These are phyloP conservation scores for Actinernus sp. DNA, from an alignment of 92 coral and sea anemone genomes.

Conservation along the genomic window DNA sequence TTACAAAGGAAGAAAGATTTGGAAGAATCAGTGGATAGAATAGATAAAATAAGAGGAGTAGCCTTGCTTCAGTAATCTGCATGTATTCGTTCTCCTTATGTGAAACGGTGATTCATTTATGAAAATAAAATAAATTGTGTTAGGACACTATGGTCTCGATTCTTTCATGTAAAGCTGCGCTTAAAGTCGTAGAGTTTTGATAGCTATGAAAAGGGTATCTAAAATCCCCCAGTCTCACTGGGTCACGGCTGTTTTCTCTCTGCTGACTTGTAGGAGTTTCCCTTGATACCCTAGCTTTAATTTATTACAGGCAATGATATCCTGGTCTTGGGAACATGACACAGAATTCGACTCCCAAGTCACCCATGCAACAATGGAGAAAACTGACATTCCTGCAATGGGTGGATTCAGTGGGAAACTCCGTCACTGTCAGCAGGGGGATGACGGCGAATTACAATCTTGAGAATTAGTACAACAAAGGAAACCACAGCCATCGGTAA, in stretches of 20 bases:
- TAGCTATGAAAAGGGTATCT: conserved; percentile 31
- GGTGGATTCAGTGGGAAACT: conserved; percentile 5
- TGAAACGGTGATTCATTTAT: too few relatives aligned
- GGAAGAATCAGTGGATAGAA: too few relatives aligned
- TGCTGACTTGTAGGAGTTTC: conserved; percentile 14
- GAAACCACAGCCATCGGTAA: conserved; percentile 13
- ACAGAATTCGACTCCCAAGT: too few relatives aligned
- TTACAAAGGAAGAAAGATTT: too few relatives aligned
- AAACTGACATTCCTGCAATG: not conserved
- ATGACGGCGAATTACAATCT: conserved; percentile 8
- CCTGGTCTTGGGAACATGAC: conserved; percentile 7
- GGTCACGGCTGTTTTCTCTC: conserved; percentile 14
- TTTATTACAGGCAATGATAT: not conserved
- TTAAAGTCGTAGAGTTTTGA: conserved; percentile 3
- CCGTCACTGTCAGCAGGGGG: conserved; percentile 10
- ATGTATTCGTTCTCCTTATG: too few relatives aligned
- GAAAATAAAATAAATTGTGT: too few relatives aligned
- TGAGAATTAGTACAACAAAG: not conserved
- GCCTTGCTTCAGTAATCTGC: too few relatives aligned
- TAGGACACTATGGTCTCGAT: too few relatives aligned
- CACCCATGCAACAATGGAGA: not conserved
- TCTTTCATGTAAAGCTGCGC: too few relatives aligned
- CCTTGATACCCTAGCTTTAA: not conserved
- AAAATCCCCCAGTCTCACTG: conserved; percentile 18
- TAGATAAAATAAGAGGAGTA: too few relatives aligned